Percentiles rank a stretch among this genome's conserved stretches.
Evolutionary conservation across 2,797 vertebrate genomes (phyloP).

Genomic region (Furcifer pardalis): DNA sequence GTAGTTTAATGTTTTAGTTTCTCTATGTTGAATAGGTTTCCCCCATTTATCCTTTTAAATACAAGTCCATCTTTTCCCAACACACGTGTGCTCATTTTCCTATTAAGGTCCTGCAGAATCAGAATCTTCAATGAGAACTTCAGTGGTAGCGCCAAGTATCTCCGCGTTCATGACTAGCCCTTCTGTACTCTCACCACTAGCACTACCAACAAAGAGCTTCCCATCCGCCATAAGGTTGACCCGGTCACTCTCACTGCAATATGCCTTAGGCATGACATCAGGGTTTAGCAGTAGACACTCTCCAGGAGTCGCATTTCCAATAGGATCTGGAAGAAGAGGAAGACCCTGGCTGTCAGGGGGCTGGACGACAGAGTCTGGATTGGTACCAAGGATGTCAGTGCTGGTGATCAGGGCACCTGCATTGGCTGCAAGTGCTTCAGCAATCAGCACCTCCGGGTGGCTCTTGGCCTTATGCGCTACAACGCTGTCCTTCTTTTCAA

Average conservation of each 20-base stretch:
- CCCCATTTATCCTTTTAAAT: constrained; percentile 73
- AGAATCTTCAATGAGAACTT: constrained; percentile 84
- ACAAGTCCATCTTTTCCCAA: constrained; percentile 74
- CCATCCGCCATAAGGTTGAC: constrained; percentile 78
- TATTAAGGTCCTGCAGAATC: constrained; percentile 81
- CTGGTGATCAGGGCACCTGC: constrained; percentile 93
- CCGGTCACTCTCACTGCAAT: constrained; percentile 72
- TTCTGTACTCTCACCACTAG: constrained; percentile 69
- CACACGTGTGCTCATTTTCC: constrained; percentile 62
- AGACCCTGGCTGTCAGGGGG: constrained; percentile 82
- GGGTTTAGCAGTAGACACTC: constrained; percentile 78
- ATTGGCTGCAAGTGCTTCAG: constrained; percentile 94
- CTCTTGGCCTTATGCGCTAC: constrained; percentile 89
- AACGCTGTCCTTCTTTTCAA: constrained; percentile 99
- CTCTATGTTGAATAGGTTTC: constrained; percentile 69
- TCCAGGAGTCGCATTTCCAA: constrained; percentile 75
- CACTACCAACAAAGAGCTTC: constrained; percentile 78
- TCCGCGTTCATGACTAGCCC: constrained; percentile 81
- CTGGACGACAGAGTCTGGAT: constrained; percentile 79
- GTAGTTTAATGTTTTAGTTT: constrained; percentile 73
- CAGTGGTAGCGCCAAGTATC: constrained; percentile 81
- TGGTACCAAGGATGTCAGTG: constrained; percentile 87
- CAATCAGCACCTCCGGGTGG: constrained; percentile 94
- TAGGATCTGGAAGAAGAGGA: constrained; percentile 80
- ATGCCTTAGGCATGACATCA: constrained; percentile 77